Evolutionary conservation across 2,797 vertebrate species (phyloP).

Genomic region (Chloroceryle inda): DNA sequence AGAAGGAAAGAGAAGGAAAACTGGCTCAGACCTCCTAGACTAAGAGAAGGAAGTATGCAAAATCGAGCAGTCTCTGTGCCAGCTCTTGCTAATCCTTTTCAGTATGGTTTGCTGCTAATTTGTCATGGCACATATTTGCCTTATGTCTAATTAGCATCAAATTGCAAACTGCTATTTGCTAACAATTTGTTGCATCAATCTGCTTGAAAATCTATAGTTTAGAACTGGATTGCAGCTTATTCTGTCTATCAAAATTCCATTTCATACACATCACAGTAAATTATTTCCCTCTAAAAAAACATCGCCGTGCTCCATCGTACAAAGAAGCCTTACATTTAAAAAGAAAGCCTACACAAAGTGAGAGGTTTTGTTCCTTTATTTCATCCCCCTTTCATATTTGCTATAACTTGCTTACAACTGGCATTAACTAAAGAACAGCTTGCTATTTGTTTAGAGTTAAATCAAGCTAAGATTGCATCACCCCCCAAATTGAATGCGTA

Average conservation of each 20-base stretch:
- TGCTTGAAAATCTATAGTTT: constrained; percentile 88
- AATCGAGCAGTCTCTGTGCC: constrained; percentile 80
- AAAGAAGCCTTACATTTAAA: constrained; percentile 55
- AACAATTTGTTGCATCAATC: constrained; percentile 89
- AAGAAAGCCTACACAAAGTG: not conserved
- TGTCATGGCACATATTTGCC: constrained; percentile 87
- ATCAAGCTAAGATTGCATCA: not conserved
- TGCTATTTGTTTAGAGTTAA: not conserved
- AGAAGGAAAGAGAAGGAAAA: constrained; percentile 59
- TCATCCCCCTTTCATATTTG: not conserved
- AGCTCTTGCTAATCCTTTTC: constrained; percentile 83
- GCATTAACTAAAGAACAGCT: not conserved
- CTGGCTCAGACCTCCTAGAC: constrained; percentile 78
- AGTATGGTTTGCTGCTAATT: constrained; percentile 88
- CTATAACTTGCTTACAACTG: not conserved
- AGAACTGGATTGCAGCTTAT: constrained; percentile 82
- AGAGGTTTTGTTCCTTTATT: not conserved
- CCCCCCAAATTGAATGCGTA: not conserved
- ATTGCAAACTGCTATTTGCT: constrained; percentile 89
- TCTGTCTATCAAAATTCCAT: constrained; percentile 83
- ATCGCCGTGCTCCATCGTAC: constrained; percentile 48
- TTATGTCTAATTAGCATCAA: constrained; percentile 90
- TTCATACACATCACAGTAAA: constrained; percentile 79
- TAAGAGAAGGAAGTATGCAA: constrained; percentile 80
- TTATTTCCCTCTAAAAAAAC: constrained; percentile 68